Evolutionary conservation across 2,797 vertebrate species (phyloP).

Genomic region (Cossypha heuglini): DNA sequence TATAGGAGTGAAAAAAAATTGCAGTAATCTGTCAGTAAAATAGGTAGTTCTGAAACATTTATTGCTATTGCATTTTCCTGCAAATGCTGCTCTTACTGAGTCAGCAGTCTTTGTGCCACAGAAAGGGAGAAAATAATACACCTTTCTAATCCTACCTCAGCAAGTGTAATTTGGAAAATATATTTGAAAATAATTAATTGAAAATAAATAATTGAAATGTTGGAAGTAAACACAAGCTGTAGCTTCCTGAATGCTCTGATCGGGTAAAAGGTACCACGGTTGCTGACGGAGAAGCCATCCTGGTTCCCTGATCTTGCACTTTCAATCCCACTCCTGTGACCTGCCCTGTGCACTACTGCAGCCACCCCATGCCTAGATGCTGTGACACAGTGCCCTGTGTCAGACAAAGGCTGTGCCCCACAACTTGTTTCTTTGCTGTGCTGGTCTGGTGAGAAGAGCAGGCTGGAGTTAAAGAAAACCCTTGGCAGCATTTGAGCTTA

Average conservation of each 20-base stretch:
- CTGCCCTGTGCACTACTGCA: background rate
- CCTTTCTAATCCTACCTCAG: background rate
- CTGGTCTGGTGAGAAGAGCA: background rate
- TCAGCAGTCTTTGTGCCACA: background rate
- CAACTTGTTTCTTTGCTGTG: background rate
- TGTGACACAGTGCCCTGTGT: background rate
- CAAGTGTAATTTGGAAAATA: background rate
- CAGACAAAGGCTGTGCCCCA: background rate
- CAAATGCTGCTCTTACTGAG: background rate
- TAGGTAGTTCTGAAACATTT: background rate
- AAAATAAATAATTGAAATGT: background rate
- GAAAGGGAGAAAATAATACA: background rate
- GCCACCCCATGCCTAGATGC: fast-evolving
- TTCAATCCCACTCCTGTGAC: background rate
- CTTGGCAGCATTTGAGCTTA: background rate
- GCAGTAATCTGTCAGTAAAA: background rate
- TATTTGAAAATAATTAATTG: background rate
- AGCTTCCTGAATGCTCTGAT: background rate
- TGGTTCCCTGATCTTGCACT: background rate
- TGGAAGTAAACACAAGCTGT: background rate
- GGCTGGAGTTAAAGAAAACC: background rate
- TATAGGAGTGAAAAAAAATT: background rate
- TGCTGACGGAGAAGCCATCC: background rate
- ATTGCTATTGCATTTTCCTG: background rate
- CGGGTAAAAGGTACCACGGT: background rate